These are phyloP conservation scores for Drosophila rufa DNA, from an alignment of 1,140 invertebrate genomes.

Conservation along the genomic window DNA sequence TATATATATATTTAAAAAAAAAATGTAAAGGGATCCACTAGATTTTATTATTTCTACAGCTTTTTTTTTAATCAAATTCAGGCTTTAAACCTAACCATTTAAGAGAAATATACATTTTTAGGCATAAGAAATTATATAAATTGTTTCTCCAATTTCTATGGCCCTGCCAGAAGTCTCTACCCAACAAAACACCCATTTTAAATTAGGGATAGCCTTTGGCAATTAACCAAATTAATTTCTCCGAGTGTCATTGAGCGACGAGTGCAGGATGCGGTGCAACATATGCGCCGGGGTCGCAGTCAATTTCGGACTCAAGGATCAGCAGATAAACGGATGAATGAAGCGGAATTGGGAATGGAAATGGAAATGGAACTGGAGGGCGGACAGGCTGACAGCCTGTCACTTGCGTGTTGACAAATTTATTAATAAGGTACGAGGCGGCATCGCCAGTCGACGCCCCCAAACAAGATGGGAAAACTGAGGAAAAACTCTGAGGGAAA, in stretches of 20 bases:
- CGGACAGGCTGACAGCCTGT: slow-evolving; percentile 79
- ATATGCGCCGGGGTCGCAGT: slow-evolving; percentile 67
- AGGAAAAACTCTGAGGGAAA: slow-evolving; percentile 24
- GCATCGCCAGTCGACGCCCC: slow-evolving; percentile 67
- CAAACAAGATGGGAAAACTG: slow-evolving; percentile 54
- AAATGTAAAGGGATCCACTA: neutral
- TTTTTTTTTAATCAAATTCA: neutral
- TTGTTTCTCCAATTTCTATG: neutral
- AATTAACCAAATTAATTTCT: slow-evolving; percentile 67
- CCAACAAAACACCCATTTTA: slow-evolving; percentile 35
- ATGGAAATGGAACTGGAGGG: slow-evolving; percentile 27
- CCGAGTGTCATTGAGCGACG: slow-evolving; percentile 24
- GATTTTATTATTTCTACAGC: neutral
- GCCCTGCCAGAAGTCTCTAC: neutral
- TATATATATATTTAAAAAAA: neutral
- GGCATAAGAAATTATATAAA: neutral
- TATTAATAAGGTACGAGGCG: slow-evolving; percentile 84
- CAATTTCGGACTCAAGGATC: slow-evolving; percentile 70
- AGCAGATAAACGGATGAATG: slow-evolving; percentile 71
- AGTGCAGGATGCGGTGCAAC: slow-evolving; percentile 73
- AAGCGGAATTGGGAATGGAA: slow-evolving; percentile 21
- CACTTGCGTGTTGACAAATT: slow-evolving; percentile 85
- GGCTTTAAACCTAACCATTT: too few relatives aligned
- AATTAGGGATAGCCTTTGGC: slow-evolving; percentile 28
- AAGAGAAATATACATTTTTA: too few relatives aligned